Base-by-base conservation (phyloP, 1,140 invertebrate species). In the Bombus vancouverensis region DNA sequence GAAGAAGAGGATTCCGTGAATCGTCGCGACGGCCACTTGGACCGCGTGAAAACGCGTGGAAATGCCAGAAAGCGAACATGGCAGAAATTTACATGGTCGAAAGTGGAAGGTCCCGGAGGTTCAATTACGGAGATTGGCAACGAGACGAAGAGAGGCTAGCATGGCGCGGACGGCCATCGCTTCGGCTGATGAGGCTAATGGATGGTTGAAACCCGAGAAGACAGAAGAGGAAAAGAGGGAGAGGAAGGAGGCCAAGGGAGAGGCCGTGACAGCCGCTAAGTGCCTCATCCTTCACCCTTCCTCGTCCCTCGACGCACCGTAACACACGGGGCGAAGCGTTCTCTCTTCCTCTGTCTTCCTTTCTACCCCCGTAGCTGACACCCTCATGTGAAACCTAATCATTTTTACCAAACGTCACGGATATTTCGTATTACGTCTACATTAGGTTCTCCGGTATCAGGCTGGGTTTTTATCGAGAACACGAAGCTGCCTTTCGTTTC, bases 141-240 rank as follows among this genome's bases (percentile, higher is more conserved):
- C 82, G 75, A 62, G 81, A 86, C 88, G 86, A 15, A 15, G 75
- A 70, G 78, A 68, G 44, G 71, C 81, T 76, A 88, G 90, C 87
- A 88, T 91, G 91, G 90, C 88, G 89, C 39, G 81, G 90, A 87
- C 92, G 90, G 93, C 94, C 93, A 95, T 94, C 93, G 93, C 93
- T 92, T 92, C 92, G 87, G 90, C 89, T 94, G 93, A 95, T 95
- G 94, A 95, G 91, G 94, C 95, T 95, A 95, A 95, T 95, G 94
- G 95, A 94, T 90, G 94, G 91, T 91, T 93, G 94, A 93, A 95
- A 95, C 91, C 90, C 81, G 94, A 95, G 92, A 93, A 92, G 93
- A 91, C 85, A 78, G 85, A 83, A 83, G 84, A 65, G 57, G 57
- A 89, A 91, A 91, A 93, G 91, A 92, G 91, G 91, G 83, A 89